Conservation (phyloP, 1,140 invertebrate genomes). For the Hypsibius dujardini region DNA sequence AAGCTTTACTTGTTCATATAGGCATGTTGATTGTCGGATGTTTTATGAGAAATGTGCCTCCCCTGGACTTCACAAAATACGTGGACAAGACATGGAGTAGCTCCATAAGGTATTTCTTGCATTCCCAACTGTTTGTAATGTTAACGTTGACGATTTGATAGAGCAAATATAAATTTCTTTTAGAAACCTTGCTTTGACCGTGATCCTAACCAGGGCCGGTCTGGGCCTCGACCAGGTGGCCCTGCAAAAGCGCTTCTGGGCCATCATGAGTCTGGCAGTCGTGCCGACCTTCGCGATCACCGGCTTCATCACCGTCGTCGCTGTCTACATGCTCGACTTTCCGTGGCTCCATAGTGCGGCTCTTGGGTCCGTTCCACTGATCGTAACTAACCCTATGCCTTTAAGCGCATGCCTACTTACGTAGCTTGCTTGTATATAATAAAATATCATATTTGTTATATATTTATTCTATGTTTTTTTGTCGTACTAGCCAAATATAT, state of each 20-base stretch:
- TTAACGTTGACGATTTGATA: too few relatives aligned
- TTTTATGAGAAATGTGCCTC: constrained; percentile 31
- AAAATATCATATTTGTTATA: too few relatives aligned
- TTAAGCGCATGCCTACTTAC: too few relatives aligned
- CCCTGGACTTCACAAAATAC: constrained; percentile 31
- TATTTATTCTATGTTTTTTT: too few relatives aligned
- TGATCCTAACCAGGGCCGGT: constrained; percentile 42
- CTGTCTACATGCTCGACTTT: constrained; percentile 54
- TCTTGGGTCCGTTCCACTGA: constrained; percentile 39
- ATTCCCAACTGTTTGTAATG: too few relatives aligned
- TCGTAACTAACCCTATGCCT: too few relatives aligned
- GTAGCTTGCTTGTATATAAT: too few relatives aligned
- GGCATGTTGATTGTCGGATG: constrained; percentile 34
- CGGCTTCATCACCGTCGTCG: constrained; percentile 44
- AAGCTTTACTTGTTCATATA: too few relatives aligned
- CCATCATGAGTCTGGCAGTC: constrained; percentile 61
- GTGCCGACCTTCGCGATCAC: constrained; percentile 70
- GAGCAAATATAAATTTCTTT: too few relatives aligned
- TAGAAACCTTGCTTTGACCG: constrained; percentile 57
- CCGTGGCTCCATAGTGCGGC: constrained; percentile 73
- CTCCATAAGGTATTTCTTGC: constrained; percentile 22
- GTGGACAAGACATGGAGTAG: constrained; percentile 34
- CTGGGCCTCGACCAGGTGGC: constrained; percentile 70
- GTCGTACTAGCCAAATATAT: too few relatives aligned
- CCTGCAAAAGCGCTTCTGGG: constrained; percentile 54